These are phyloP conservation scores for Microcebus tavaratra DNA, from an alignment of 2,113 vertebrate species.

Conservation along the genomic window DNA sequence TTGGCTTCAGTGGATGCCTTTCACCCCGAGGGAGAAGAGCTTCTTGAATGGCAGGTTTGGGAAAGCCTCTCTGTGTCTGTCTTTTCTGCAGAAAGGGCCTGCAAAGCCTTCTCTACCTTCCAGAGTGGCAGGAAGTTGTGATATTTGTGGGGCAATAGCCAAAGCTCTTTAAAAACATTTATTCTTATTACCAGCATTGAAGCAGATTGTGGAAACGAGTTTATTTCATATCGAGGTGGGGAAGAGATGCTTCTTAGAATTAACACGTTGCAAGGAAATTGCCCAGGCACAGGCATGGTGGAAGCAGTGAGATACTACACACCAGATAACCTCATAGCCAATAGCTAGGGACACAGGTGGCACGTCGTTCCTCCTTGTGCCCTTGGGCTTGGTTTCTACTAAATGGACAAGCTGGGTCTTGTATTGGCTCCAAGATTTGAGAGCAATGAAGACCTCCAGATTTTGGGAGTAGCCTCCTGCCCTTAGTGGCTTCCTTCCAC, in stretches of 20 bases:
- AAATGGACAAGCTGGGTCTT: background rate
- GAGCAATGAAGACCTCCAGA: background rate
- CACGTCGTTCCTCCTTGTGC: no score
- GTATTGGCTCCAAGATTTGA: background rate
- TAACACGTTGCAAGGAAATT: accelerated
- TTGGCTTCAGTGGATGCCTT: background rate
- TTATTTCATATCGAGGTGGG: background rate
- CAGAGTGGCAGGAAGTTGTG: background rate
- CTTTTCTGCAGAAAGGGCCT: background rate
- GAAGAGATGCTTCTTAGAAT: background rate
- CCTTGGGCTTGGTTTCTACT: background rate
- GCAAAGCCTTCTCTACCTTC: background rate
- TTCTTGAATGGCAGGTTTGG: background rate
- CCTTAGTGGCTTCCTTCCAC: background rate
- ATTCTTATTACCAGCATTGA: background rate
- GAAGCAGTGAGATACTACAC: background rate
- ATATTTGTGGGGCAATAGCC: background rate
- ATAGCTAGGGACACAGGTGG: background rate
- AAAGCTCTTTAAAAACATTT: background rate
- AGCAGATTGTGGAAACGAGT: background rate
- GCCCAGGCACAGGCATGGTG: background rate
- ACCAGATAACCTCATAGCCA: background rate
- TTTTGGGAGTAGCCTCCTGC: background rate
- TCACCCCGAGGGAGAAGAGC: background rate
- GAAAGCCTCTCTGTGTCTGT: background rate